These are phyloP conservation scores for Petrocephalus zakoni DNA, from an alignment of 2,113 vertebrate genomes.

Conservation along the genomic window DNA sequence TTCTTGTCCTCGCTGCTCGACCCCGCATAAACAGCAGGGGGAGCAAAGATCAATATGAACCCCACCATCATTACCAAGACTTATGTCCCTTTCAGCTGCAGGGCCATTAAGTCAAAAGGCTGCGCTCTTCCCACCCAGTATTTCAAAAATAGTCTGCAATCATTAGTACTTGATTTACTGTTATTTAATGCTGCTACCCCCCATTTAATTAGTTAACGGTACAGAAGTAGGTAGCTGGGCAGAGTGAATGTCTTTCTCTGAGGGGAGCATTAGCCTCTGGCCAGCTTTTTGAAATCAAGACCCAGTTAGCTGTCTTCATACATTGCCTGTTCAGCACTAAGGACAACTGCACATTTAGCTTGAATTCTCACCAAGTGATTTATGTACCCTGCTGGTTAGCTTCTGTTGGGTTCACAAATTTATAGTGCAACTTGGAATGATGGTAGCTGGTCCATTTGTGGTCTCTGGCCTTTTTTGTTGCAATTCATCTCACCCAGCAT, in stretches of 20 bases:
- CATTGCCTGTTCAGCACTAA: background rate
- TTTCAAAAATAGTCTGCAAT: slow-evolving; percentile 8
- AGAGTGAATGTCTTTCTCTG: background rate
- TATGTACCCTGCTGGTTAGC: background rate
- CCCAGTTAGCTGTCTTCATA: background rate
- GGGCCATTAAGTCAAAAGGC: slow-evolving; percentile 11
- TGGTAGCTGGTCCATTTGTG: background rate
- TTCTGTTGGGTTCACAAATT: background rate
- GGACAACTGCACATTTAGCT: background rate
- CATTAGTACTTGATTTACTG: slow-evolving; percentile 21
- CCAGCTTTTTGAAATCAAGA: background rate
- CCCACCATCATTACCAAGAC: background rate
- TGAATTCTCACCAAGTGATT: background rate
- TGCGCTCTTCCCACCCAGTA: background rate
- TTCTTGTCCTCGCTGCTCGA: slow-evolving; percentile 46
- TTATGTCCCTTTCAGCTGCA: background rate
- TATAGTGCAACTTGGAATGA: background rate
- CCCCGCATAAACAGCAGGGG: slow-evolving; percentile 37
- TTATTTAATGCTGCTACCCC: background rate
- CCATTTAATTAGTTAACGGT: slow-evolving; percentile 5
- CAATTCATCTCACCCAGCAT: background rate
- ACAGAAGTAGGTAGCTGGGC: background rate
- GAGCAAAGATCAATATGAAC: background rate
- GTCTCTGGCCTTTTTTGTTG: background rate
- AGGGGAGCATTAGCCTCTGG: background rate